Base-by-base conservation (phyloP, 2,797 vertebrate species). In the Coilia nasus region DNA sequence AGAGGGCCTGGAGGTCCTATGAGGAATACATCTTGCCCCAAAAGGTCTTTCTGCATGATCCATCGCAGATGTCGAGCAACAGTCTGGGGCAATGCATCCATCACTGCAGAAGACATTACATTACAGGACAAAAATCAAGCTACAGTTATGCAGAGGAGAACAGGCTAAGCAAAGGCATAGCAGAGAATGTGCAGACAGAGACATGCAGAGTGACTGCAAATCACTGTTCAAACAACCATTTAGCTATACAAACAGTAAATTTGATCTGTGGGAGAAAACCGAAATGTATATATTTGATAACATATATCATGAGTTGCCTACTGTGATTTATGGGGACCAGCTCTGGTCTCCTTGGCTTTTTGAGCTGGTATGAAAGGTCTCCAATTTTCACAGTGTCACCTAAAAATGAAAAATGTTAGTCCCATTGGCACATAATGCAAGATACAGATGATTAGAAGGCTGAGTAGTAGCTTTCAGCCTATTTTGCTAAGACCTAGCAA, bases 11-110 rank as follows among this genome's bases (percentile, higher is more conserved):
- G 98, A 35, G 98, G 98, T 25, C 98, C 98, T 14, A 99, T 99
- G 23, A 99, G 97, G 90, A 99, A 99, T 60, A 99, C 92, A 84
- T 99, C 98, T 93, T 99, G 98, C 6, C 98, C 98, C 87, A 99
- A 89, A 86, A 99, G 95, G 86, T 99, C 98, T 90, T 99, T 99
- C 91, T 99, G 98, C 98, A 99, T 98, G 86, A 99, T 98, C 98
- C 98, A 99, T 94, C 97, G 95, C 28, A 99, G 95, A 91, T 99
- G 97, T 62, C 98, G 97, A 87, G 94, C 93, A 46, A 98, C 92
- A 10, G 96, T 94, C 81, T 98, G 97, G 0, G 97, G 93, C 86
- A 97, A n/a, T 21, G 95, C 93, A 46, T 97, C 96, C 87, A 95
- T 94, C 93, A 98, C 98, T 96, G 87, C 23, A 82, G 59, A 0